Evolutionary conservation across 2,888 invertebrate genomes (phyloP), one percentile per base, ranked within the genome.

Genomic region (Pasiphila rectangulata): DNA sequence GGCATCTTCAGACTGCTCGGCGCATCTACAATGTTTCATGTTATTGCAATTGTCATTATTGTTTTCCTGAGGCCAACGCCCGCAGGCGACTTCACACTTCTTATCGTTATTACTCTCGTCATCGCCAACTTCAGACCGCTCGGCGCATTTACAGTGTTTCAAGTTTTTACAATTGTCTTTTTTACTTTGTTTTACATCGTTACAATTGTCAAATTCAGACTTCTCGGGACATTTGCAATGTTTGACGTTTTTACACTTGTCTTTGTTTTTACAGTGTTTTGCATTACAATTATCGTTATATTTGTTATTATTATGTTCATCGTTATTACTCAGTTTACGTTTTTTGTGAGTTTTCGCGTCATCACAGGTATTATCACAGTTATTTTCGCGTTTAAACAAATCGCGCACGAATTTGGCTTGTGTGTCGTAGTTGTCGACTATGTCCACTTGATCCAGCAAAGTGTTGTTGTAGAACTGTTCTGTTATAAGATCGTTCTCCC

Each of bases 391-490:
- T 49, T 75, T 69, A 39, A 85, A 86, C n/a, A 87, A 43, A 46
- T 87, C 81, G 0, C 75, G 62, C 0, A 87, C 84, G 35, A 88
- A 87, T 12, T 79, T 66, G 0, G 81, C 85, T 63, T 86, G 86
- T 0, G 76, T 74, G 4, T 83, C 83, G 10, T 76, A 85, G 53
- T 73, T 79, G 2, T 77, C 75, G 0, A 76, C 59, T 1, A 76
- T 72, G 41, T 79, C 67, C 56, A 62, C 69, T 56, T 59, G 56
- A 9, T 79, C 67, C 4, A 74, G 15, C 3, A 84, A 42, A 0
- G 72, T 74, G 7, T 82, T 77, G n/a, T 79, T 76, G 29, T 80
- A 87, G 50, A 86, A 85, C 2, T 79, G 73, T 47, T 86, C 86
- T 0, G 83, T 82, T 4, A 80, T 76, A 10, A 83, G 69, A 0